Base-by-base conservation (phyloP, 92 coral and sea anemone species). In the Plumapathes pennacea region DNA sequence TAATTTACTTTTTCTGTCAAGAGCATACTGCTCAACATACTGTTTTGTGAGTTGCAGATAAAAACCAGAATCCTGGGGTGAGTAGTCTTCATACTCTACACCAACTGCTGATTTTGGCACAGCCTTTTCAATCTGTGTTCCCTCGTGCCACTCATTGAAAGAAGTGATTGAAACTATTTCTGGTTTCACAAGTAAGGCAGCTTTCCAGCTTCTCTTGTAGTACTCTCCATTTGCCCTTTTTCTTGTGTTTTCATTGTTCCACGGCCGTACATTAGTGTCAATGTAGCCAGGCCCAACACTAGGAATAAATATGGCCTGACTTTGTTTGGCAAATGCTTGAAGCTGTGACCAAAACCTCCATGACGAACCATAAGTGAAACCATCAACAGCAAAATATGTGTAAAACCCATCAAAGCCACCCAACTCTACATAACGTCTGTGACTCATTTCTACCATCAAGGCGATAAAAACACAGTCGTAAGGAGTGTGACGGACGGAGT, bases 131-230 rank as follows among this genome's bases (percentile, higher is more conserved):
- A 92, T 92, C 63, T 92, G 98, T 29, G 98, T 92, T 36, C 98
- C 98, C 46, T 92, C 98, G 13, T 92, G 98, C 98, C 98, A 92
- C 64, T 92, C 98, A 71, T 92, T 92, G 39, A 92, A 92, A 7
- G 98, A 92, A 0, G 98, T 92, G 7, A 92, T 76, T 9, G 96
- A 81, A n/a, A 92, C 47, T 24, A 92, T 76, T 5, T 85, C 76
- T 14, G 96, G 85, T n/a, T 81, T 61, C 10, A 86, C 85, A 32
- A 66, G 74, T 60, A 92, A 64, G 2, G 98, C 98, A 12, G 89
- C 83, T 24, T 68, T 73, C 89, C 95, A 92, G 77, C 98, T 88
- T 55, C 56, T 88, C 44, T 40, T 73, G 46, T 92, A 92, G 44
- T 92, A 92, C 40, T 68, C 78, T 3, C 98, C 98, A 71, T 77